Base-by-base conservation (phyloP, 2,113 vertebrate genomes). In the Rafetus swinhoei region DNA sequence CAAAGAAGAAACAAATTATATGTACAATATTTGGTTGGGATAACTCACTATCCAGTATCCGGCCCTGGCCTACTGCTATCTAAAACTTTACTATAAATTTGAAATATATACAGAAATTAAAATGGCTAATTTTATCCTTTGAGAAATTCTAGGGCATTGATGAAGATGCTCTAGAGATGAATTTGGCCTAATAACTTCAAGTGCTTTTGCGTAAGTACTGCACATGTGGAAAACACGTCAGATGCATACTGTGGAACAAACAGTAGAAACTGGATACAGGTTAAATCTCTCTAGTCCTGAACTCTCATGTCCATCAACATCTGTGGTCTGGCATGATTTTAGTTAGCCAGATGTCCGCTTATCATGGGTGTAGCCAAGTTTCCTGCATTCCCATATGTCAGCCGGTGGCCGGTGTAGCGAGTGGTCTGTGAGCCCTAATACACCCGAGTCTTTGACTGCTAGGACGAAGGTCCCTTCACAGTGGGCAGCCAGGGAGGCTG, bases 161-260 rank as follows among this genome's bases (percentile, higher is more conserved):
- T 2, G 77, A 76, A 95, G 77, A 7, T 53, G 45, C 53, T 85
- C 56, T 9, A 72, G 19, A 25, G n/a, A 35, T 60, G 59, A 88
- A 88, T 29, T 89, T 1, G 56, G 89, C 32, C 19, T 69, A 79
- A 76, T 24, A 8, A 85, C 21, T 72, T 93, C 32, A 25, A 39
- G 32, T 39, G 91, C 81, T 95, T 94, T 90, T 87, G 18, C 83
- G 95, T 72, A 85, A 90, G 94, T 81, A 59, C 13, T 29, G 74
- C 91, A 62, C 7, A 77, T 12, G n/a, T 21, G 50, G 85, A 91
- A 92, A 92, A 50, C 74, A 77, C 39, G 50, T 77, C 5, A 77
- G 22, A 25, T 50, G 21, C 74, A 39, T 79, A 84, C n/a, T 91
- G 81, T 3, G 1, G 32, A 90, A 94, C 62, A 95, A 93, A 60